These are phyloP conservation scores for Drosophila macrospina DNA, from an alignment of 2,888 invertebrate species.

Conservation along the genomic window DNA sequence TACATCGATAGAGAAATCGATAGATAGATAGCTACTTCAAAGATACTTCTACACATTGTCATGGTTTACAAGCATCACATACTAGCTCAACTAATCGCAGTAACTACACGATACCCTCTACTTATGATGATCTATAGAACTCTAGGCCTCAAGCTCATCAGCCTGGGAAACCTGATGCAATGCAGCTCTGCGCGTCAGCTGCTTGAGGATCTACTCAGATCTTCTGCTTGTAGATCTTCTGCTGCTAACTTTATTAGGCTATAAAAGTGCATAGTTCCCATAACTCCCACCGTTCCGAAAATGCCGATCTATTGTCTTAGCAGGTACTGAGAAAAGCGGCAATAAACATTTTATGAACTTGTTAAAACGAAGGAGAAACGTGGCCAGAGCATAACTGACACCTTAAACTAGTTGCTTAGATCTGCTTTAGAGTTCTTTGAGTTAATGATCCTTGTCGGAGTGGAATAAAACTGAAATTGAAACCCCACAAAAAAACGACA, in stretches of 20 bases:
- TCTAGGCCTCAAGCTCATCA: too few species aligned
- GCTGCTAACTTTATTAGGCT: neutral
- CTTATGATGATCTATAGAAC: too few species aligned
- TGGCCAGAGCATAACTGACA: conserved; percentile 14
- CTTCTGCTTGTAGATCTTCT: too few species aligned
- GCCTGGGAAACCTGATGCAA: too few species aligned
- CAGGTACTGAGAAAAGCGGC: conserved; percentile 18
- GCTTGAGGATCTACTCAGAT: too few species aligned
- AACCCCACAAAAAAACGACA: conserved; percentile 32
- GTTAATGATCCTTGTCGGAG: conserved; percentile 68
- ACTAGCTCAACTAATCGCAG: too few species aligned
- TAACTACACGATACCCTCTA: too few species aligned
- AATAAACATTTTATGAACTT: conserved; percentile 28
- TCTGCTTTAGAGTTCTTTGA: conserved; percentile 11
- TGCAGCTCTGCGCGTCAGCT: too few species aligned
- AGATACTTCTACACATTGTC: too few species aligned
- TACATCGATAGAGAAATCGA: too few species aligned
- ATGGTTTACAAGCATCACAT: too few species aligned
- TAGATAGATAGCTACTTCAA: too few species aligned
- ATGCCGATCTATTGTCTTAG: conserved; percentile 1
- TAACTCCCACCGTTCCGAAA: neutral
- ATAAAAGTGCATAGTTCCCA: neutral
- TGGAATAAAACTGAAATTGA: conserved; percentile 12
- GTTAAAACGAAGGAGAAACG: conserved; percentile 5
- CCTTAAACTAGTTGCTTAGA: conserved; percentile 14